These are phyloP conservation scores for Narcine bancroftii DNA, from an alignment of 2,113 vertebrate genomes.

Conservation along the genomic window DNA sequence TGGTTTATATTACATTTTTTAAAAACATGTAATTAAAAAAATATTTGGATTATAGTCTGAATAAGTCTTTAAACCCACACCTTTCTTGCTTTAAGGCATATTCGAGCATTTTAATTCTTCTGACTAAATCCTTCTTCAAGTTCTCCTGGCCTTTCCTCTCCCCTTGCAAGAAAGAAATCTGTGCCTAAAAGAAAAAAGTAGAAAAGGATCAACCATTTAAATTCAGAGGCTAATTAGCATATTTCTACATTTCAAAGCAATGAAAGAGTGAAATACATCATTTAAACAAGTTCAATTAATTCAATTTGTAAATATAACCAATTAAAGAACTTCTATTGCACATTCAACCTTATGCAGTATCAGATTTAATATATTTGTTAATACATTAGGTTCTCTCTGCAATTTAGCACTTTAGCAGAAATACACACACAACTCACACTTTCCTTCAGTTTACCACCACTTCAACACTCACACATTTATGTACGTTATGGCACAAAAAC, in stretches of 20 bases:
- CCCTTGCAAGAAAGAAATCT: conserved; percentile 74
- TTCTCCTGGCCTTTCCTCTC: conserved; percentile 78
- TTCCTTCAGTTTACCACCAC: not conserved
- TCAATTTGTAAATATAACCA: not conserved
- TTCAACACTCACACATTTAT: not conserved
- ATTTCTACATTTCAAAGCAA: conserved; percentile 1
- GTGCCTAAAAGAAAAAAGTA: conserved; percentile 56
- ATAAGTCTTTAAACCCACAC: conserved; percentile 45
- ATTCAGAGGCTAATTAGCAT: not conserved
- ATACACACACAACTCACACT: not conserved
- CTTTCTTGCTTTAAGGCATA: conserved; percentile 77
- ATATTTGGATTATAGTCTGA: not conserved
- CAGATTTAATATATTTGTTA: not conserved
- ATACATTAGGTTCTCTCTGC: not conserved
- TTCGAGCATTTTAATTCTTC: conserved; percentile 79
- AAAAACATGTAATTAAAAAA: not conserved
- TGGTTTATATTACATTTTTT: not conserved
- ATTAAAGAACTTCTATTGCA: not conserved
- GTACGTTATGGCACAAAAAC: not conserved
- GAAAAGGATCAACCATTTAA: conserved; percentile 38
- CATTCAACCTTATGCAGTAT: not conserved
- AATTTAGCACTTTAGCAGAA: not conserved
- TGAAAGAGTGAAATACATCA: not conserved
- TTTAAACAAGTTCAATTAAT: not conserved
- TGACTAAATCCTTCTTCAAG: conserved; percentile 74